Percentiles rank a stretch among this genome's conserved stretches.
These are phyloP conservation scores for Brevimyrus niger DNA, from an alignment of 2,113 vertebrate species.

Conservation along the genomic window DNA sequence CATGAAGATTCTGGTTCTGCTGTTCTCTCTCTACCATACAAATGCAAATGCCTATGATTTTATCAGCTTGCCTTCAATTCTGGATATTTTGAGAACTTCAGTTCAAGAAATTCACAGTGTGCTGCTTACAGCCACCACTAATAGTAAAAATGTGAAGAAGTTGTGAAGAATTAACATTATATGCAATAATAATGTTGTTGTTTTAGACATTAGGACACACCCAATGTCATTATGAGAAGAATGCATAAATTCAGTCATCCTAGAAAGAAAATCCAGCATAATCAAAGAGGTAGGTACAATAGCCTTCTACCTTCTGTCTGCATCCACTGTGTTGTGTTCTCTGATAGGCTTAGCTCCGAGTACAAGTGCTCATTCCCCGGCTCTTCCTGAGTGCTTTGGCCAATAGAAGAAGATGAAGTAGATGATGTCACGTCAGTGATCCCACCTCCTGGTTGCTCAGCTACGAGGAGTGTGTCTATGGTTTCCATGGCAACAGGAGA, in stretches of 20 bases:
- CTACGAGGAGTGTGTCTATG: constrained; percentile 48
- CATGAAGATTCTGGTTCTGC: not conserved
- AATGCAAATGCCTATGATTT: not conserved
- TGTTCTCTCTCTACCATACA: not conserved
- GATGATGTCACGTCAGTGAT: constrained; percentile 23
- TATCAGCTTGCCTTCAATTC: not conserved
- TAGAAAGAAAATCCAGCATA: not conserved
- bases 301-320: constrained; percentile 53
- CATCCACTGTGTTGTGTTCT: constrained; percentile 35
- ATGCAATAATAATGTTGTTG: not conserved
- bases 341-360: constrained; percentile 49
- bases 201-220: not conserved
- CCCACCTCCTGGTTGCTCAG: constrained; percentile 36
- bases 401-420: constrained; percentile 27
- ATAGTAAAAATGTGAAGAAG: not conserved
- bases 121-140: not conserved
- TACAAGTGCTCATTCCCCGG: constrained; percentile 52
- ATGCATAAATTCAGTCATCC: not conserved
- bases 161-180: not conserved
- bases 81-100: not conserved
- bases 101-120: not conserved
- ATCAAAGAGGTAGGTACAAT: not conserved
- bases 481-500: constrained; percentile 47
- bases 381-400: constrained; percentile 63
- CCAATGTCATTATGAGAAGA: not conserved